A percentile compares a stretch with the other conserved stretches of the same genome.
phyloP scores from a whole-genome alignment of 2,113 vertebrate genomes.

The Dendropsophus ebraccatus region DNA sequence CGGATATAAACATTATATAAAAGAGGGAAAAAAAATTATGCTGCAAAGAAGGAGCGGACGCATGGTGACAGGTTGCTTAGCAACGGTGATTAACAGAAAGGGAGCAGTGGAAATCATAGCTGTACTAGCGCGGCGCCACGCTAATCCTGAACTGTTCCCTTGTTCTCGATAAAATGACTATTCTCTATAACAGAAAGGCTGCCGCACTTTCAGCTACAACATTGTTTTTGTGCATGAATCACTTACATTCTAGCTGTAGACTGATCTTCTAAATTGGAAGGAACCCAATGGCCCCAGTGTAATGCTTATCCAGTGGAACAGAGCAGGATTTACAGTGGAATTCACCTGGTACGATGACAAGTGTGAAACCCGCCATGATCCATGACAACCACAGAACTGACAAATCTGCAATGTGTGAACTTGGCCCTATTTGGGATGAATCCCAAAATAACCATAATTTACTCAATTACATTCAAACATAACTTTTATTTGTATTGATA shows the following conservation, averaged over 20 bases:
- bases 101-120: slow-evolving; percentile 4
- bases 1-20: not conserved
- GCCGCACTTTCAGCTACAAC: not conserved
- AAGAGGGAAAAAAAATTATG: not conserved
- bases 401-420: no score
- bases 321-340: no score
- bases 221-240: not conserved
- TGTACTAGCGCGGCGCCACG: not conserved
- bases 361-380: no score
- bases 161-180: not conserved
- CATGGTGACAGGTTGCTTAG: slow-evolving; percentile 23
- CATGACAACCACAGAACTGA: no score
- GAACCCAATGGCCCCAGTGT: not conserved
- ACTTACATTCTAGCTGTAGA: not conserved
- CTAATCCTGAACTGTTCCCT: not conserved
- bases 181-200: not conserved
- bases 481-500: no score
- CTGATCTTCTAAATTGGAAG: not conserved
- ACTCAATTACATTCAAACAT: no score
- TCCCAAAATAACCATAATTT: no score
- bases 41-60: not conserved
- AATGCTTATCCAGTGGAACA: no score
- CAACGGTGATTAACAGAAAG: slow-evolving; percentile 27
- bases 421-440: no score
- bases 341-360: no score